Percentiles rank a stretch among this genome's conserved stretches.
Evolutionary conservation across 64 coral and sea anemone genomes (phyloP).

Genomic region (Actinia equina): DNA sequence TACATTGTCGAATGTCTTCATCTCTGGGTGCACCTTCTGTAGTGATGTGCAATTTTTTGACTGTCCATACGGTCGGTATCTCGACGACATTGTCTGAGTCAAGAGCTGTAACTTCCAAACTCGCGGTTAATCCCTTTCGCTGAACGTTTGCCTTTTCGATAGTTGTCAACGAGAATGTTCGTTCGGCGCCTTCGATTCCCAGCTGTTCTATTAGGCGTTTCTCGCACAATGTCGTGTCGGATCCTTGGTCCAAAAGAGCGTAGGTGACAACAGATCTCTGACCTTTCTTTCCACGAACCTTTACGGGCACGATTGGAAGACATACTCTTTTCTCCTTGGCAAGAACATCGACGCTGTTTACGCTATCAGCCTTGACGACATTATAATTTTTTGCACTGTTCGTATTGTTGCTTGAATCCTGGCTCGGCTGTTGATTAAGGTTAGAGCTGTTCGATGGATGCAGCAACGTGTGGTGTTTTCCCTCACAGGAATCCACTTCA

Average conservation of each 20-base stretch:
- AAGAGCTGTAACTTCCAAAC: background rate
- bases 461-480: conserved; percentile 27
- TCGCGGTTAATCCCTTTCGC: background rate
- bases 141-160: background rate
- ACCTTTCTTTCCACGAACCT: background rate
- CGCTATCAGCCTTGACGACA: no score
- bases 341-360: no score
- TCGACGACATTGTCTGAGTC: background rate
- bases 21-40: background rate
- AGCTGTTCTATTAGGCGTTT: background rate
- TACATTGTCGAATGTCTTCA: background rate
- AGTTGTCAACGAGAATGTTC: background rate
- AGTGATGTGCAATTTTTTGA: background rate
- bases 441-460: background rate
- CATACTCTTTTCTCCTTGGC: background rate
- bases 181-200: background rate
- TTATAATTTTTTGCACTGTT: no score
- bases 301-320: conserved; percentile 2
- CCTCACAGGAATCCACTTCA: conserved; percentile 19
- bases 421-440: no score
- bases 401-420: no score
- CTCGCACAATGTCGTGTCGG: background rate
- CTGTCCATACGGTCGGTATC: background rate
- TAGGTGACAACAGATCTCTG: background rate
- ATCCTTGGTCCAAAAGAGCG: background rate